Conservation (phyloP, 2,888 invertebrate species). For the Catocala nupta region DNA sequence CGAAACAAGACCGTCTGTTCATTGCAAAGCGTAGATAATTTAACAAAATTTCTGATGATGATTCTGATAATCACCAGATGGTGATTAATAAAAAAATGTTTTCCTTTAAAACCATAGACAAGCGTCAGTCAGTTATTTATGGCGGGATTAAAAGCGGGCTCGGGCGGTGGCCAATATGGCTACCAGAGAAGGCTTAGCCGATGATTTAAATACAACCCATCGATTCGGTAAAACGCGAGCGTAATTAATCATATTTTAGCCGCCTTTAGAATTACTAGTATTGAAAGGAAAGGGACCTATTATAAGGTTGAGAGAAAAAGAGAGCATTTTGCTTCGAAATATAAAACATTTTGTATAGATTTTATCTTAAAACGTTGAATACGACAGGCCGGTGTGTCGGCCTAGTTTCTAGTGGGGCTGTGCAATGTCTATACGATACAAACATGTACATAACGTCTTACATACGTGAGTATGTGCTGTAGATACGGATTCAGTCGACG, state of each 20-base stretch:
- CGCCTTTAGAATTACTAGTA: constrained; percentile 61
- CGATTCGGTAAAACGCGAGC: constrained; percentile 71
- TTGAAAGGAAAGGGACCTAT: constrained; percentile 51
- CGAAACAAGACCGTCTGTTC: constrained; percentile 8
- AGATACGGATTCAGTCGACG: constrained; percentile 11
- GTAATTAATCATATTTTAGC: constrained; percentile 77
- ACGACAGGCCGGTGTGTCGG: constrained; percentile 28
- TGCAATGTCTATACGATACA: constrained; percentile 11
- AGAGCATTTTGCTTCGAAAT: constrained; percentile 30
- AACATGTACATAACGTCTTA: neutral
- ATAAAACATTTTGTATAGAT: constrained; percentile 36
- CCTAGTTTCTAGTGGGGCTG: constrained; percentile 32
- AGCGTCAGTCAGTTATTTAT: constrained; percentile 77
- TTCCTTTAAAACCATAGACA: constrained; percentile 64
- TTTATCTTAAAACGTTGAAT: constrained; percentile 28
- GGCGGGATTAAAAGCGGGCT: constrained; percentile 73
- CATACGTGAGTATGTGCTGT: constrained; percentile 14
- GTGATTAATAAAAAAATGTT: constrained; percentile 39
- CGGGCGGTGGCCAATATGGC: constrained; percentile 72
- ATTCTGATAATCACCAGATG: too few relatives aligned
- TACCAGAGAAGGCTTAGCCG: constrained; percentile 69
- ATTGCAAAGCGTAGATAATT: constrained; percentile 12
- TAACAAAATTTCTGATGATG: constrained; percentile 24
- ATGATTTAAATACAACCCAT: constrained; percentile 79
- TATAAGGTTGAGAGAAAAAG: constrained; percentile 38